These are phyloP conservation scores for Rhabdornis inornatus DNA, from an alignment of 2,113 vertebrate genomes.

Conservation along the genomic window DNA sequence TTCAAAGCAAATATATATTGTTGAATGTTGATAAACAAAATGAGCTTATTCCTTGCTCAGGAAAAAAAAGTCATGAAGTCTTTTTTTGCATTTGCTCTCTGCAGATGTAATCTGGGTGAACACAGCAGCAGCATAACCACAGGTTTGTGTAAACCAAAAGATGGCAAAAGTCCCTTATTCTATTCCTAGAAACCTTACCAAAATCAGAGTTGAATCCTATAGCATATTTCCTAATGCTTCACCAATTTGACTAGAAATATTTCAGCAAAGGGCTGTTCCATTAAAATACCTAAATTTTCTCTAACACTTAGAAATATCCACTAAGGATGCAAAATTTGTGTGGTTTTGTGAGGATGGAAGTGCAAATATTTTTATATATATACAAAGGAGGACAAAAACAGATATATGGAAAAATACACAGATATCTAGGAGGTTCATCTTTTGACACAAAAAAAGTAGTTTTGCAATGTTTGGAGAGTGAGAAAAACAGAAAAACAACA, in stretches of 20 bases:
- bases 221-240: background rate
- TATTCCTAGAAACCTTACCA: background rate
- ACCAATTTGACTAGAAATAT: background rate
- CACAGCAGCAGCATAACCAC: background rate
- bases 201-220: background rate
- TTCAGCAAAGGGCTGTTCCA: background rate
- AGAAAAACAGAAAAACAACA: background rate
- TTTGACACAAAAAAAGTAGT: background rate
- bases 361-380: rapidly evolving
- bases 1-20: background rate
- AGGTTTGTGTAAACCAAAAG: background rate
- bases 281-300: background rate
- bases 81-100: background rate
- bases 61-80: background rate
- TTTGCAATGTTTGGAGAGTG: background rate
- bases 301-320: background rate
- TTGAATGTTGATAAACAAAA: background rate
- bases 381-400: background rate
- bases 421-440: rapidly evolving
- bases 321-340: background rate
- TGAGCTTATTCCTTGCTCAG: background rate
- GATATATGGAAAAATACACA: background rate
- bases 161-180: background rate
- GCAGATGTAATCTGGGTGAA: background rate
- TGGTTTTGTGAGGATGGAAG: background rate